Evolutionary conservation across 2,113 vertebrate species (phyloP), one percentile per base, ranked within the genome.

Genomic region (Calyptommatus sinebrachiatus): DNA sequence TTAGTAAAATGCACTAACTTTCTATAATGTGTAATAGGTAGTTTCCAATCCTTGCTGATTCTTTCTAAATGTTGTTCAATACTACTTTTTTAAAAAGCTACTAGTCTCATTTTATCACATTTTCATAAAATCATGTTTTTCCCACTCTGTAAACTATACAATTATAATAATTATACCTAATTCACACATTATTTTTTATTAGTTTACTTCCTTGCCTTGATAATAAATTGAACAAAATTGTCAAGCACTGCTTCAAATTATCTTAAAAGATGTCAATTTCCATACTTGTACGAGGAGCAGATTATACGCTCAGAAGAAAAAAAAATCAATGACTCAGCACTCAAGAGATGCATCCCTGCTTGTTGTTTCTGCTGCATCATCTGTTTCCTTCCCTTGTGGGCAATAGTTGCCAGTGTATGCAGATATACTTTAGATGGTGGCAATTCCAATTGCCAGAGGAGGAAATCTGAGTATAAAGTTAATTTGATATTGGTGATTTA

Each of bases 1-100:
- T 57, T 79, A 50, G 65, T 61, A 73, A 28, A 74, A 78, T 69
- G 67, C 78, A 78, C 22, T 48, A 74, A 69, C 84, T 63, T 69
- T 85, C 81, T 85, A 84, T 86, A 84, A 81, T 85, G 85, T 87
- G 65, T 88, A 79, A 85, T 87, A 84, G 91, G 84, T 80, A 71
- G 7, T 0, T 0, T 88, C 83, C 87, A 89, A 88, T 66, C 76
- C 63, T 70, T 41, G 9, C 50, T 31, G 63, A 11, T 21, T 7
- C 18, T 16, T 61, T 8, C 10, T 87, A 84, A 81, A 85, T 85
- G 68, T 5, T 88, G 48, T 78, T 66, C 73, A 45, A 71, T 74
- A 88, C 69, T 67, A 71, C 79, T 84, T 50, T 61, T 57, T 50
- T 78, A 77, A 77, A 66, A 74, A 76, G 78, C 80, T 81, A 69